Evolutionary conservation across 1,140 invertebrate species (phyloP), one percentile per base, ranked within the genome.

Genomic region (Trichonephila inaurata): DNA sequence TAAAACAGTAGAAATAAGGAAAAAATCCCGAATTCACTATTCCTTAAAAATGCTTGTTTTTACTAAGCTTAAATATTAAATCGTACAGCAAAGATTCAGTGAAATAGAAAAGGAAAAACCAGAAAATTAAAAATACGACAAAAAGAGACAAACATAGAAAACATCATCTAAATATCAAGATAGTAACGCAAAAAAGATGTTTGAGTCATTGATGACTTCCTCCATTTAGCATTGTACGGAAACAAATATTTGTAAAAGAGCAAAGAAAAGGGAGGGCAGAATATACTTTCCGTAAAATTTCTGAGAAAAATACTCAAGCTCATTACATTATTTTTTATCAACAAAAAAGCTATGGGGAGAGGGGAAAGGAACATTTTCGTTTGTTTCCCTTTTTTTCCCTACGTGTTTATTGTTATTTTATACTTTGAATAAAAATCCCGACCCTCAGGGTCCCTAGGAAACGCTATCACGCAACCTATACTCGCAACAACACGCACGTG

Each of bases 351-450:
- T 16, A 14, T n/a, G 5, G 16, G 18, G 69, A 3, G 28, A 3
- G 12, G 24, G 24, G 12, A 28, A 72, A 16, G 12, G 66, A 33
- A 77, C 19, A 40, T 77, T 77, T 77, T 77, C 72, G 24, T 77
- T 77, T 33, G 24, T 40, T 40, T 18, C 51, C 51, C 51, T 77
- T 33, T 40, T 40, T 18, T 2, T 28, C 21, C 62, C 18, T 40
- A 77, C 33, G 28, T 77, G 33, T 40, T 40, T 77, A 77, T 33
- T 40, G 72, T 33, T 77, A 77, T 77, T 77, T 77, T 77, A 77
- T 77, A 77, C 72, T 77, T 77, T 77, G 72, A 77, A 77, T 77
- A 77, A 77, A 77, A 77, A 77, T 77, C 82, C 87, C 64, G 87
- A 66, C 62, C 33, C 64, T 40, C 62, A 18, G 19, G 28, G 64